Conservation (phyloP, 1,140 invertebrate species). For the Leptinotarsa lineolata region DNA sequence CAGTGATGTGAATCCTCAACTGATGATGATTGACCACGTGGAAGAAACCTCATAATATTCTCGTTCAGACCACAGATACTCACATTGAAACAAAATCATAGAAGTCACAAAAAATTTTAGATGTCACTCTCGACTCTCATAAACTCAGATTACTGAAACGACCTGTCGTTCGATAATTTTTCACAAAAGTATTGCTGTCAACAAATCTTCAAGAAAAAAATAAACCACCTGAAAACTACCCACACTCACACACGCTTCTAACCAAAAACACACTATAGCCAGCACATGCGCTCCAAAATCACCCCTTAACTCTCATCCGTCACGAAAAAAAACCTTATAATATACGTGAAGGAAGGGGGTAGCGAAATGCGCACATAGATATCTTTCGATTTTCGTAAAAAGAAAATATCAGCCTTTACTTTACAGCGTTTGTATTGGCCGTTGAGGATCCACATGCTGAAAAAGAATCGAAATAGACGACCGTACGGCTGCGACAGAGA, state of each 20-base stretch:
- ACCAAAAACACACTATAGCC: conserved; percentile 31
- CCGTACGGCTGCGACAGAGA: conserved; percentile 8
- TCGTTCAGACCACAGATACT: too few species aligned
- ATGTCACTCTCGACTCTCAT: too few species aligned
- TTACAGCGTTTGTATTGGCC: conserved; percentile 51
- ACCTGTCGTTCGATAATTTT: too few species aligned
- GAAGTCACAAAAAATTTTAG: too few species aligned
- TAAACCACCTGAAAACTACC: conserved; percentile 24
- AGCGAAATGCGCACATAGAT: conserved; percentile 45
- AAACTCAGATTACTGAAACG: too few species aligned
- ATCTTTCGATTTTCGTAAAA: conserved; percentile 55
- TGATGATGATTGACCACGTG: too few species aligned
- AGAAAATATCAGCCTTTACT: conserved; percentile 54
- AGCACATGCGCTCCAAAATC: conserved; percentile 42
- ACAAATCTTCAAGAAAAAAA: conserved; percentile 17
- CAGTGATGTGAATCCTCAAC: too few species aligned
- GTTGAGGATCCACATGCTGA: conserved; percentile 38
- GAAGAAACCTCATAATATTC: too few species aligned
- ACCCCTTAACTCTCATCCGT: conserved; percentile 41
- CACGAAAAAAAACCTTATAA: conserved; percentile 44
- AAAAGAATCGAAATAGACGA: conserved; percentile 31
- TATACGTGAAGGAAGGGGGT: conserved; percentile 44
- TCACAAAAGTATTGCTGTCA: background rate
- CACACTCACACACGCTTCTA: conserved; percentile 22
- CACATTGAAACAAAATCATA: too few species aligned